Conservation (phyloP, 2,797 vertebrate genomes). For the Bucorvus abyssinicus region DNA sequence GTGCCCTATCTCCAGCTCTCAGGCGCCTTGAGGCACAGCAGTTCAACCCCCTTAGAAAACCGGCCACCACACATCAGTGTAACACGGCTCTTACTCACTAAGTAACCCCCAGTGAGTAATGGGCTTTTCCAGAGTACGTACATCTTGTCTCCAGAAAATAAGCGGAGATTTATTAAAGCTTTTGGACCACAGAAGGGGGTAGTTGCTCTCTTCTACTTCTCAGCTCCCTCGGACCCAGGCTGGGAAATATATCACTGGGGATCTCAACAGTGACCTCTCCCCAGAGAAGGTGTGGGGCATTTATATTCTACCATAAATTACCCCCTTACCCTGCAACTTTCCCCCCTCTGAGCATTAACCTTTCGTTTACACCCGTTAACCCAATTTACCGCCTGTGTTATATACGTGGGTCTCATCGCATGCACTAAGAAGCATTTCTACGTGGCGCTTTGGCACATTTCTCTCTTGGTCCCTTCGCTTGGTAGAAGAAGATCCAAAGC, state of each 20-base stretch:
- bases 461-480: background rate
- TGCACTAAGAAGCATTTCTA: background rate
- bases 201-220: background rate
- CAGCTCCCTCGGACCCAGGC: background rate
- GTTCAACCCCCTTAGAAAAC: too few species aligned
- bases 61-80: background rate
- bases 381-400: background rate
- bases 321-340: background rate
- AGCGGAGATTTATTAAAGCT: background rate
- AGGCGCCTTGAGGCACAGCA: background rate
- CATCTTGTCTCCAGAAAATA: background rate
- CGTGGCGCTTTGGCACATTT: background rate
- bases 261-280: background rate
- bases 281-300: background rate
- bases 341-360: background rate
- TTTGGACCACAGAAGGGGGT: background rate
- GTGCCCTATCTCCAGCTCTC: background rate
- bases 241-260: background rate
- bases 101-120: background rate
- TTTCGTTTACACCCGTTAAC: conserved; percentile 17
- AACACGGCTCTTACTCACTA: background rate
- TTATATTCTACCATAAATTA: background rate
- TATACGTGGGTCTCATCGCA: background rate
- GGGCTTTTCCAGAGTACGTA: background rate
- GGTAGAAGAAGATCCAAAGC: background rate